Conservation (phyloP, 2,113 vertebrate species). For the Panthera uncia region DNA sequence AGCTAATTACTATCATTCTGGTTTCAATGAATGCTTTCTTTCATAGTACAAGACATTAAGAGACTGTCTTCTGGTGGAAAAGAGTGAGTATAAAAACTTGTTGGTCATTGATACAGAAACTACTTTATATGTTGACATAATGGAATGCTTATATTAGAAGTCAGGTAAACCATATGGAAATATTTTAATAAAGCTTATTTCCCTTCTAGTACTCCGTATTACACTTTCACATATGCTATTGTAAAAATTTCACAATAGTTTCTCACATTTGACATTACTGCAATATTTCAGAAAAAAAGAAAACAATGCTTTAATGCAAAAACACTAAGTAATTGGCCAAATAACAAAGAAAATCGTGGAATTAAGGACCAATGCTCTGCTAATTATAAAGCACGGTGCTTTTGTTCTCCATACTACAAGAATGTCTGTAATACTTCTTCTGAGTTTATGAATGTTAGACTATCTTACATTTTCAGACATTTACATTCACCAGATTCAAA, state of each 20-base stretch:
- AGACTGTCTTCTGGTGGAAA: background rate
- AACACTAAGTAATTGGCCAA: background rate
- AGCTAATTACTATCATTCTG: conserved; percentile 23
- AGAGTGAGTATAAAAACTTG: background rate
- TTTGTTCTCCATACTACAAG: background rate
- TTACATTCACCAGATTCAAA: background rate
- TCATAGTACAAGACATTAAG: background rate
- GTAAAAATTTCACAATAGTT: background rate
- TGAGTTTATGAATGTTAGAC: background rate
- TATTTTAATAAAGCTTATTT: conserved; percentile 22
- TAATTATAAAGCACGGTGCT: background rate
- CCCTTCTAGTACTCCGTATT: background rate
- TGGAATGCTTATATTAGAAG: background rate
- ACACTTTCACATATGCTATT: background rate
- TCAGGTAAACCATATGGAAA: background rate
- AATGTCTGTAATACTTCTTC: background rate
- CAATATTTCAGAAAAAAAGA: background rate
- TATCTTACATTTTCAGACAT: background rate
- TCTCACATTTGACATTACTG: background rate
- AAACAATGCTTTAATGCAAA: background rate
- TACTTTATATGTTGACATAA: background rate
- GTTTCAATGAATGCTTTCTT: background rate
- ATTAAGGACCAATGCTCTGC: background rate
- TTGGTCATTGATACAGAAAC: background rate
- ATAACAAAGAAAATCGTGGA: background rate